Conservation (phyloP, 2,797 vertebrate genomes). For the Pempheris klunzingeri region DNA sequence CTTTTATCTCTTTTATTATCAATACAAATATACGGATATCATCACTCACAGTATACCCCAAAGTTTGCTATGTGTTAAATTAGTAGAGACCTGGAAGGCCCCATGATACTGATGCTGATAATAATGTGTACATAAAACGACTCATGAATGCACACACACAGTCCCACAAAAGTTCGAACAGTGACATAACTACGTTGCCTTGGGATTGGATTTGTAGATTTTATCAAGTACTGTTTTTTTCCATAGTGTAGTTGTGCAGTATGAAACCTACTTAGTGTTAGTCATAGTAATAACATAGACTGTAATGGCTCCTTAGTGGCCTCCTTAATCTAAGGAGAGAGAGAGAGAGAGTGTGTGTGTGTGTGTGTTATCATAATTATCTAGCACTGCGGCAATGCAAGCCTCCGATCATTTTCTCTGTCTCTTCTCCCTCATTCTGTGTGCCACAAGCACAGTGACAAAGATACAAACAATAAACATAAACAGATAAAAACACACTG, state of each 20-base stretch:
- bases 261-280: constrained; percentile 64
- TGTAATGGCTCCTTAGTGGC: constrained; percentile 48
- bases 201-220: constrained; percentile 41
- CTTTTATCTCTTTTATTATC: not conserved
- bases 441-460: constrained; percentile 1
- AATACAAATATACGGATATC: not conserved
- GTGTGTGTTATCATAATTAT: constrained; percentile 44
- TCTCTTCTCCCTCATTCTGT: constrained; percentile 10
- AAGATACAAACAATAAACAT: constrained; percentile 8
- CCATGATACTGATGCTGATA: constrained; percentile 4
- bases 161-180: not conserved
- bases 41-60: not conserved
- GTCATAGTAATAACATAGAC: constrained; percentile 60
- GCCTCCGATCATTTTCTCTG: constrained; percentile 39
- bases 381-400: constrained; percentile 29
- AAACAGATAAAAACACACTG: constrained; percentile 7
- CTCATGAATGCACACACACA: not conserved
- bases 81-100: not conserved
- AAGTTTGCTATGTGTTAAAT: not conserved
- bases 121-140: not conserved
- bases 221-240: constrained; percentile 32
- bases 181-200: not conserved
- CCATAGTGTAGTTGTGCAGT: constrained; percentile 41
- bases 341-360: constrained; percentile 3
- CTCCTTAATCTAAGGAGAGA: constrained; percentile 29